Conservation (phyloP, 2,888 invertebrate genomes). For the Itoplectis maculator region DNA sequence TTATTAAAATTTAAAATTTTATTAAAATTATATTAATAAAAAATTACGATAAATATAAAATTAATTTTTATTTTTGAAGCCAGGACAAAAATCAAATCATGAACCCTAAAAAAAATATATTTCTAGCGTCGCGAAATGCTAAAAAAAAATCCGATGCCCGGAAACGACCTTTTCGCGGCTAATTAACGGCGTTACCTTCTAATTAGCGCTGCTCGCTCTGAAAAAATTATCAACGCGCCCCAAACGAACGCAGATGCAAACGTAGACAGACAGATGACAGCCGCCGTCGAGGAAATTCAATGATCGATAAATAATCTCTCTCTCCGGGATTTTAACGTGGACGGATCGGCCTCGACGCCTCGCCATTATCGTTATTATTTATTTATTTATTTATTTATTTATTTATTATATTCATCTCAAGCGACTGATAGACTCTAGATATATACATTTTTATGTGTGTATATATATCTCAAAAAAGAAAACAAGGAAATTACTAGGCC, state of each 20-base stretch:
- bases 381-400: conserved; percentile 35
- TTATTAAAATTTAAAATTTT: no score
- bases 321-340: conserved; percentile 51
- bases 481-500: conserved; percentile 82
- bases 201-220: conserved; percentile 35
- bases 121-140: conserved; percentile 34
- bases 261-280: conserved; percentile 38
- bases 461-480: conserved; percentile 77
- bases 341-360: conserved; percentile 68
- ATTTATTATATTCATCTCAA: conserved; percentile 75
- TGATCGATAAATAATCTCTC: conserved; percentile 62
- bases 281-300: conserved; percentile 56
- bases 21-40: no score
- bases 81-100: no score
- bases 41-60: no score
- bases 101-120: no score
- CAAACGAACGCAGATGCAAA: background rate
- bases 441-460: conserved; percentile 77
- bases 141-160: conserved; percentile 24
- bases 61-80: no score
- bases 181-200: conserved; percentile 53
- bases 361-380: conserved; percentile 58
- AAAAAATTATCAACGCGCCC: conserved; percentile 28
- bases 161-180: conserved; percentile 37
- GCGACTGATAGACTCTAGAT: conserved; percentile 81